Evolutionary conservation across 2,888 invertebrate species (phyloP).

Genomic region (Lottia scabra): DNA sequence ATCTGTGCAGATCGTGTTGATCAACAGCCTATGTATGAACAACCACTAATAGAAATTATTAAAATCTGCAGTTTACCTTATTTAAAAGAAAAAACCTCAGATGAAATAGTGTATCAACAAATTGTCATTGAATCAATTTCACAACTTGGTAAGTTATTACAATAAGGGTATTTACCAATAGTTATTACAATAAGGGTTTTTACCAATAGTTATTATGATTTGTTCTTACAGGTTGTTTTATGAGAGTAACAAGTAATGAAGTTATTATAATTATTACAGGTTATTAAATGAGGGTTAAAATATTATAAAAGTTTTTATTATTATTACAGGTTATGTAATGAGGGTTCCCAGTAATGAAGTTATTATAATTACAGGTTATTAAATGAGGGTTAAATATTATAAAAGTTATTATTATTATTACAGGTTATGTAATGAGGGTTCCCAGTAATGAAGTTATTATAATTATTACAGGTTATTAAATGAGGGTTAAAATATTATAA

Average conservation of each 20-base stretch:
- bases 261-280: slow-evolving; percentile 55
- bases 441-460: slow-evolving; percentile 52
- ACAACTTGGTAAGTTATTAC: slow-evolving; percentile 67
- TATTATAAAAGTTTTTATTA: slow-evolving; percentile 49
- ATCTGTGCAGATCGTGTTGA: slow-evolving; percentile 65
- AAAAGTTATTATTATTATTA: slow-evolving; percentile 37
- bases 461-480: slow-evolving; percentile 59
- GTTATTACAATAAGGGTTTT: slow-evolving; percentile 48
- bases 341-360: slow-evolving; percentile 37
- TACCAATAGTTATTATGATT: too few relatives aligned
- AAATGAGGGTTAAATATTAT: slow-evolving; percentile 40
- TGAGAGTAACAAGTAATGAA: slow-evolving; percentile 49
- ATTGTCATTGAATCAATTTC: slow-evolving; percentile 67
- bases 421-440: slow-evolving; percentile 61
- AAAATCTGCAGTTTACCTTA: slow-evolving; percentile 64
- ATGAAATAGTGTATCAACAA: slow-evolving; percentile 66
- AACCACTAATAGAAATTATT: slow-evolving; percentile 61
- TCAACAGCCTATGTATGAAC: slow-evolving; percentile 61
- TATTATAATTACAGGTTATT: slow-evolving; percentile 63
- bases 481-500: slow-evolving; percentile 63
- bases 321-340: slow-evolving; percentile 64
- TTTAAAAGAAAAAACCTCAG: slow-evolving; percentile 67
- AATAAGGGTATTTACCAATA: too few relatives aligned
- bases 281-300: slow-evolving; percentile 67
- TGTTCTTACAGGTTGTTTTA: slow-evolving; percentile 63